Conservation (phyloP, 92 coral and sea anemone genomes). For the Heteractis magnifica region DNA sequence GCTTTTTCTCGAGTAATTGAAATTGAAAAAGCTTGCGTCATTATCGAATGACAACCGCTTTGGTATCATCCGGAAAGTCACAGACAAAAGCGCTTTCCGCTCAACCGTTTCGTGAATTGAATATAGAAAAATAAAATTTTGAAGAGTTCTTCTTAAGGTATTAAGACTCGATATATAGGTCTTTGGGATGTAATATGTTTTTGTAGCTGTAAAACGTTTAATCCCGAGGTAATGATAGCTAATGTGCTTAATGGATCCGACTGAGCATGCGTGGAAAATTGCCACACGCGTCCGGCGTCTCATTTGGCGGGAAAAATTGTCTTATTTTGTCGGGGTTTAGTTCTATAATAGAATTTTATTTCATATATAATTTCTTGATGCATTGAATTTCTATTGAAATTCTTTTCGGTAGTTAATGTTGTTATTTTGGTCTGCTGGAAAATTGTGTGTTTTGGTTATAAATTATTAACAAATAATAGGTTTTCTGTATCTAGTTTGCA, state of each 20-base stretch:
- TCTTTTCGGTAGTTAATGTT: background rate
- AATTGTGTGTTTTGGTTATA: background rate
- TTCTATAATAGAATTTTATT: background rate
- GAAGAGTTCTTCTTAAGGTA: conserved; percentile 1
- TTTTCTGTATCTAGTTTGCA: background rate
- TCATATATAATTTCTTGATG: background rate
- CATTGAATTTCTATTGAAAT: background rate
- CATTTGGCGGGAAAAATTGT: background rate
- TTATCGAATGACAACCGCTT: background rate
- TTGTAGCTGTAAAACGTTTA: background rate
- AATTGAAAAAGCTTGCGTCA: background rate
- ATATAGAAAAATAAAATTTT: background rate
- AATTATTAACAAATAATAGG: background rate
- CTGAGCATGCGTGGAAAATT: conserved; percentile 2
- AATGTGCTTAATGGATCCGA: background rate
- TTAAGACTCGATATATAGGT: background rate
- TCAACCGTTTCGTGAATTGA: background rate
- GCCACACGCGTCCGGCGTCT: background rate
- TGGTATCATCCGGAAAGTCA: conserved; percentile 6
- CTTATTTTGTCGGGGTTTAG: background rate
- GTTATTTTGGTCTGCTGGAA: background rate
- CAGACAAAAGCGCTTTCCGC: conserved; percentile 1
- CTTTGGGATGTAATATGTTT: background rate
- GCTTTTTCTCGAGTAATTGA: background rate
- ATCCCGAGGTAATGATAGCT: background rate